These are phyloP conservation scores for Hecatera dysodea DNA, from an alignment of 2,888 invertebrate species.

Conservation along the genomic window DNA sequence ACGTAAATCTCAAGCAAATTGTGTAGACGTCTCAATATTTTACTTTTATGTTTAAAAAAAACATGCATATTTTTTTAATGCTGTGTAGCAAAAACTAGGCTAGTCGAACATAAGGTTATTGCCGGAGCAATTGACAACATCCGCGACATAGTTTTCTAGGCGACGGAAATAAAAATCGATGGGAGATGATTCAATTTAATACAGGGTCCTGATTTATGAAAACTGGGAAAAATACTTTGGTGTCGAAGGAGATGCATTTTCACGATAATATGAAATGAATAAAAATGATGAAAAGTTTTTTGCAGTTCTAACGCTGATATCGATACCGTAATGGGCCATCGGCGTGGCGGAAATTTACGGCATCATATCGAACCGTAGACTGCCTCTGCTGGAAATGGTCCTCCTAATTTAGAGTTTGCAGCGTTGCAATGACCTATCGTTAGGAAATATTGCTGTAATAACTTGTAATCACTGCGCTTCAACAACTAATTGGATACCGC, in stretches of 20 bases:
- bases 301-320: neutral
- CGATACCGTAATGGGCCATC: slow-evolving; percentile 26
- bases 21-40: neutral
- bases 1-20: neutral
- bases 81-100: slow-evolving; percentile 28
- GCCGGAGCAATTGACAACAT: slow-evolving; percentile 42
- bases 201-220: slow-evolving; percentile 12
- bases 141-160: slow-evolving; percentile 21
- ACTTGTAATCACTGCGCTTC: slow-evolving; percentile 20
- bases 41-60: neutral
- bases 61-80: slow-evolving; percentile 4
- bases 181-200: slow-evolving; percentile 5
- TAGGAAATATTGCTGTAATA: slow-evolving; percentile 32
- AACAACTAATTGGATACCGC: neutral
- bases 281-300: too few relatives aligned
- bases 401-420: slow-evolving; percentile 23
- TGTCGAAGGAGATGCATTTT: neutral
- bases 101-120: slow-evolving; percentile 16
- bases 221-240: neutral
- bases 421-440: slow-evolving; percentile 19
- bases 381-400: slow-evolving; percentile 17
- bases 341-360: slow-evolving; percentile 30
- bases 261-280: neutral
- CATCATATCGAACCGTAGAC: slow-evolving; percentile 28
- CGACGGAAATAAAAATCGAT: slow-evolving; percentile 31